A percentile compares a stretch with the other conserved stretches of the same genome.
Conservation (phyloP, 2,888 invertebrate species). For the Xylocampa areola region DNA sequence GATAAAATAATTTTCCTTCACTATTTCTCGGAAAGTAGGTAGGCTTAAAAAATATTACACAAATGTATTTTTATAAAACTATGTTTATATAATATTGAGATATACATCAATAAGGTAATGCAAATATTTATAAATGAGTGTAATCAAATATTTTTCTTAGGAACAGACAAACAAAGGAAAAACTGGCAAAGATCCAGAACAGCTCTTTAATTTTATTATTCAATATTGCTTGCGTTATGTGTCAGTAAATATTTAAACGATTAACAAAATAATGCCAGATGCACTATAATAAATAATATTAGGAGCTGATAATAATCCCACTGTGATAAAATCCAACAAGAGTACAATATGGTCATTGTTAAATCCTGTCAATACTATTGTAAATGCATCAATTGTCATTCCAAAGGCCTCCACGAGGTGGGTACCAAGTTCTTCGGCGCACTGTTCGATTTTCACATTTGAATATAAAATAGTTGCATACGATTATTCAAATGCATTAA, state of each 20-base stretch:
- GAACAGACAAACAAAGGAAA: constrained; percentile 58
- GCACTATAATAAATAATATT: no score
- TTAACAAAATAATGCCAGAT: no score
- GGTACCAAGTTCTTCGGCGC: neutral
- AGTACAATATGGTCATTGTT: neutral
- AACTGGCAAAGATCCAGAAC: constrained; percentile 61
- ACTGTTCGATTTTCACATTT: neutral
- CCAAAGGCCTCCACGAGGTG: constrained; percentile 4
- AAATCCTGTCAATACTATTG: neutral
- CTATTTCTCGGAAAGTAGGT: neutral
- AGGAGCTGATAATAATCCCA: constrained; percentile 4
- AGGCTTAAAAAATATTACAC: no score
- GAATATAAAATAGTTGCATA: neutral
- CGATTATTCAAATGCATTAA: neutral
- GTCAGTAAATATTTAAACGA: constrained; percentile 4
- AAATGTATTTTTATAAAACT: neutral
- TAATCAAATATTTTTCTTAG: constrained; percentile 51
- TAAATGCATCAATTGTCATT: constrained; percentile 15
- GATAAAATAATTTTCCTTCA: neutral
- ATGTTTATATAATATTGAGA: constrained; percentile 13
- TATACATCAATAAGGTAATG: constrained; percentile 23
- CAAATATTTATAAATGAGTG: constrained; percentile 36
- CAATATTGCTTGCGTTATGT: constrained; percentile 21
- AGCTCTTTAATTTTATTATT: constrained; percentile 48
- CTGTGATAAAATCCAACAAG: neutral